phyloP scores from a whole-genome alignment of 1,140 invertebrate species.

The Steinernema feltiae region DNA sequence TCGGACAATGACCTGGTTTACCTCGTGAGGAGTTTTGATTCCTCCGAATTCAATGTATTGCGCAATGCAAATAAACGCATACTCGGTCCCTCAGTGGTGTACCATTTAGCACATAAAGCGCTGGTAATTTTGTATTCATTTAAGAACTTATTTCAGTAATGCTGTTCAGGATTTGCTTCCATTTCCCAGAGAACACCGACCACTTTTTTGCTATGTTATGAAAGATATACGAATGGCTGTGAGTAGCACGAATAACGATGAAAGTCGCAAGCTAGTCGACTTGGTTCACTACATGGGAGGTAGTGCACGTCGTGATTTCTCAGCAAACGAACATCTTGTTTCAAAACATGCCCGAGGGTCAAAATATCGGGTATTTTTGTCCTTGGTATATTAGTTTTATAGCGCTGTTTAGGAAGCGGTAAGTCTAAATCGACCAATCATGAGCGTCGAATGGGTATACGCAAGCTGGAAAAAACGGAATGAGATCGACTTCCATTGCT shows the following conservation, averaged over 20 bases:
- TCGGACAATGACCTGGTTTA: not conserved
- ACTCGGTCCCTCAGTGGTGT: slow-evolving; percentile 3
- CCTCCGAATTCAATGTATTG: not conserved
- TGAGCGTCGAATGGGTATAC: slow-evolving; percentile 78
- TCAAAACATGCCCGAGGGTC: slow-evolving; percentile 76
- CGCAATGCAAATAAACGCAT: not conserved
- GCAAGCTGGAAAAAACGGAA: slow-evolving; percentile 72
- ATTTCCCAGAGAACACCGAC: slow-evolving; percentile 67
- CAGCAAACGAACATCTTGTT: slow-evolving; percentile 80
- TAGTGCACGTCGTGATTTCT: slow-evolving; percentile 80
- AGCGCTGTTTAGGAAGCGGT: slow-evolving; percentile 65
- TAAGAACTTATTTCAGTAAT: slow-evolving; percentile 64
- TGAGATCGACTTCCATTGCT: slow-evolving; percentile 60
- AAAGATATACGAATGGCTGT: slow-evolving; percentile 76
- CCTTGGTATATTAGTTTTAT: not conserved
- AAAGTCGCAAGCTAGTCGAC: slow-evolving; percentile 75
- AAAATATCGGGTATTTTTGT: slow-evolving; percentile 68
- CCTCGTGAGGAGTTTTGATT: slow-evolving; percentile 15
- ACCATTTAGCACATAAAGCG: not conserved
- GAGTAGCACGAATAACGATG: slow-evolving; percentile 78
- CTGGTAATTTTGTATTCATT: slow-evolving; percentile 70
- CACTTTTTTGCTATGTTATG: slow-evolving; percentile 79
- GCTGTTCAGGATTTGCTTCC: slow-evolving; percentile 67
- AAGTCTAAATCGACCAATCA: slow-evolving; percentile 77
- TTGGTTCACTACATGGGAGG: slow-evolving; percentile 89